Evolutionary conservation across 1,140 invertebrate genomes (phyloP), one percentile per base, ranked within the genome.

Genomic region (Drosophila bifasciata): DNA sequence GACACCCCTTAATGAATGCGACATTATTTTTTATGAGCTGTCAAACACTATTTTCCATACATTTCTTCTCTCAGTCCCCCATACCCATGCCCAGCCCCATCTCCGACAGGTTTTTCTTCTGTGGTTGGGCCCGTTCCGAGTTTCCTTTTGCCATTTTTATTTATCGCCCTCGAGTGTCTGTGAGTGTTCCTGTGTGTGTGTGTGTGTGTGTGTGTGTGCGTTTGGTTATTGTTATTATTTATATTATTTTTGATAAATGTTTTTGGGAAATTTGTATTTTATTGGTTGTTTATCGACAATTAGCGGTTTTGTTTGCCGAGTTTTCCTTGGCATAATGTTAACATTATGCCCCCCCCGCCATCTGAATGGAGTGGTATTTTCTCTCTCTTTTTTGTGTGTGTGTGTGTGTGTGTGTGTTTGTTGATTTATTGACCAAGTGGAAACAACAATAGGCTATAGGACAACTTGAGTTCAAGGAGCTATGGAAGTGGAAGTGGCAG

Each of bases 21-120:
- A 88, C 83, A 88, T 88, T 88, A 88, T 88, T 88, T 89, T 88
- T 88, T 88, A 88, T 83, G 83, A 88, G 83, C 83, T 88, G 83
- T 88, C 83, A 88, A 89, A 89, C 84, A 88, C 83, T 88, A 88
- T 88, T 89, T 88, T 88, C 79, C 83, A 88, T 83, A 88, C 83
- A 89, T 84, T 58, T 59, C 57, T 36, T 71, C 64, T 53, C 36
- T 52, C 39, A n/a, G n/a, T 48, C 36, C 9, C 7, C 15, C 21
- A 11, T 44, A 11, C 5, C 25, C 25, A 32, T 28, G 1, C 1
- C 19, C 19, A 21, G 25, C n/a, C 16, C 45, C 48, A 28, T 39
- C 43, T 17, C 53, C 19, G 28, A 36, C 17, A 44, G 25, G 32
- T 59, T 41, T 25, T 48, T 5, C 32, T 32, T 32, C 53, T 39